Evolutionary conservation across 2,797 vertebrate species (phyloP), one percentile per base, ranked within the genome.

Genomic region (Pelochelys cantorii): DNA sequence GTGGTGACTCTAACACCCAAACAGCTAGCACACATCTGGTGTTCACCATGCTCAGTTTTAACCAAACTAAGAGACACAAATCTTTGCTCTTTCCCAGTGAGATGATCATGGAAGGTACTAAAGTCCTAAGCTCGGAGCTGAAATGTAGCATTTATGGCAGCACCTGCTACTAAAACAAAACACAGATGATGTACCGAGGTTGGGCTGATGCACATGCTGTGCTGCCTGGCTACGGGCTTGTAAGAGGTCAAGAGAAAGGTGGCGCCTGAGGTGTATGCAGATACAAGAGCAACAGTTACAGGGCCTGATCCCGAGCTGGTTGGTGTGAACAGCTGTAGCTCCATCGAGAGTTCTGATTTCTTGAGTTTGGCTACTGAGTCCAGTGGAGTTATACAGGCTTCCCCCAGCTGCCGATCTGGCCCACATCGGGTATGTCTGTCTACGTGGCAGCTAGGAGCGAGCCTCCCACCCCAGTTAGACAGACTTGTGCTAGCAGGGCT

Each of bases 251-350:
- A n/a, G 74, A 7, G 78, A 79, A 88, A 79, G 79, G 78, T 10
- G 53, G 87, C 90, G 18, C 1, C 1, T 79, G 57, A 81, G 84
- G 52, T 3, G 15, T 3, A 4, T 2, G 6, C 65, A 0, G 5
- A 31, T 74, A 80, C 22, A 48, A 42, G 13, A 84, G 62, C 25
- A 54, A 9, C 62, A 15, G 1, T 52, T 62, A 59, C 56, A 11
- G 8, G 1, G 14, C 14, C 31, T 81, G 2, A 13, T 13, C 52
- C 7, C 48, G 3, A 54, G 55, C 78, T 65, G 62, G 62, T 3
- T 59, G 62, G 62, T 2, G 0, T 80, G 54, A 13, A 52, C 59
- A n/a, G 62, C 42, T 31, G 25, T 25, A 23, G 11, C 0, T 0
- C 31, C 23, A 13, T 5, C 29, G 29, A 34, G 29, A n/a, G 13